Evolutionary conservation across 2,113 vertebrate species (phyloP), one percentile per base, ranked within the genome.

Genomic region (Rissa tridactyla): DNA sequence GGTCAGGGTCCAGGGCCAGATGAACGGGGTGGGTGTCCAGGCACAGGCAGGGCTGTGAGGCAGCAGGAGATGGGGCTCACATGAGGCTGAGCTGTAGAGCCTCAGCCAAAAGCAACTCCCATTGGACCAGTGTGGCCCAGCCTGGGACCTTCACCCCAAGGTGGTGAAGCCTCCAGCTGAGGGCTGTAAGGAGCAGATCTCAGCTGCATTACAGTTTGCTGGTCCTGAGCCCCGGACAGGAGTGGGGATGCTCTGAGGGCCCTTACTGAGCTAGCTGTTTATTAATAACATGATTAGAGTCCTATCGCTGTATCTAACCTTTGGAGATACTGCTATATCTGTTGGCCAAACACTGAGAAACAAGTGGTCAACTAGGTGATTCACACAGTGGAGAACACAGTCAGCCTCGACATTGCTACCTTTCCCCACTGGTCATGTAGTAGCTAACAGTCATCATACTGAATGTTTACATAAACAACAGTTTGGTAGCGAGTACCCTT

Each of bases 1-100:
- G 32, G 2, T 23, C 34, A 47, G 30, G 25, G 23, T 26, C 25
- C 47, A 47, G 20, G 11, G 13, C 11, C 29, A 61, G 54, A 23
- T 5, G 8, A 52, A 42, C 0, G 1, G n/a, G 30, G 32, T 0
- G 1, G 0, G 11, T 15, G 44, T 19, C 27, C 44, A 66, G 58
- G 36, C 66, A 51, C 10, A 25, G 36, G 36, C 9, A 52, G 34
- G 23, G 34, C 34, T 60, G 52, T 0, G 1, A 80, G 12, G 18
- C 46, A 52, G 46, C 60, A 23, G 61, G 34, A 76, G 34, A 34
- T 34, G 8, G 27, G 42, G 22, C 23, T 44, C 3, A 5, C 14
- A 7, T 21, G 27, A 7, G 40, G 27, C 49, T 42, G n/a, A 49
- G 30, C 11, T 30, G 23, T 14, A 34, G 6, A 52, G 16, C 46